Evolutionary conservation across 2,888 invertebrate species (phyloP).

Genomic region (Chironomus tentans): DNA sequence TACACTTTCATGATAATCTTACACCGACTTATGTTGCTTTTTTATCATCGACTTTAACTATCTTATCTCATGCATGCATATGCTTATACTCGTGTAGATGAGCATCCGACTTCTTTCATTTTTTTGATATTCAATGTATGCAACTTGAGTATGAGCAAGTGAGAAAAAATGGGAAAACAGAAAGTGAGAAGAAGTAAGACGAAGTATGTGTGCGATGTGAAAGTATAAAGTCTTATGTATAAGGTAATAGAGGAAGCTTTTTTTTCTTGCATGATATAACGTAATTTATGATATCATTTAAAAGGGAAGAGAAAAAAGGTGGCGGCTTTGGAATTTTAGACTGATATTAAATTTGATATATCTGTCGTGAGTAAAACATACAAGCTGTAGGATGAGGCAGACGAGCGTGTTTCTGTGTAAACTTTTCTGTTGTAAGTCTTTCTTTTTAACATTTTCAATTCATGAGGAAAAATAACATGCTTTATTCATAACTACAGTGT

Average conservation of each 20-base stretch:
- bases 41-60: conserved; percentile 25
- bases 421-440: too few relatives aligned
- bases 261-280: conserved; percentile 12
- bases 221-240: background rate
- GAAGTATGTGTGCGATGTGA: background rate
- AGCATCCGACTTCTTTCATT: background rate
- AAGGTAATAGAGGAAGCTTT: background rate
- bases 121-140: background rate
- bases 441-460: too few relatives aligned
- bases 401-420: too few relatives aligned
- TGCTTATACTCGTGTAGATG: background rate
- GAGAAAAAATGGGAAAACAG: too few relatives aligned
- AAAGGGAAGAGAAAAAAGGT: background rate
- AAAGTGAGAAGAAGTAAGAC: too few relatives aligned
- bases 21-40: conserved; percentile 12
- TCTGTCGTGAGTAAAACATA: background rate
- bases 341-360: background rate
- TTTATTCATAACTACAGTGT: too few relatives aligned
- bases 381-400: background rate
- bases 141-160: background rate
- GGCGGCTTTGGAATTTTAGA: background rate
- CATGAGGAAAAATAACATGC: too few relatives aligned
- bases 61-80: conserved; percentile 11
- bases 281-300: conserved; percentile 25
- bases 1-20: conserved; percentile 4